A percentile compares a stretch with the other conserved stretches of the same genome.
phyloP scores from a whole-genome alignment of 2,888 invertebrate species.

The Anthrax anthrax region DNA sequence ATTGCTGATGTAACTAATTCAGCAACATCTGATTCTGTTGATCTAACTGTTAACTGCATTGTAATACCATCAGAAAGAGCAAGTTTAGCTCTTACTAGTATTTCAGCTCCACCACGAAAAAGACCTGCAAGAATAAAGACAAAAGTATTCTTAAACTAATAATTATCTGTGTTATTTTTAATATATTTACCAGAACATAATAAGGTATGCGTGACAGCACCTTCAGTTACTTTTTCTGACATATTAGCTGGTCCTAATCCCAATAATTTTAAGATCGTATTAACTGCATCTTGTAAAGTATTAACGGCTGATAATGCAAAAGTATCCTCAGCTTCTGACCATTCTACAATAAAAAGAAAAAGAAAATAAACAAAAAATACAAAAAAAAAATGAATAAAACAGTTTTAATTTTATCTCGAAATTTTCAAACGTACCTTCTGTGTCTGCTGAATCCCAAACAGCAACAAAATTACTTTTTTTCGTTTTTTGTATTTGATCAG shows the following conservation, averaged over 20 bases:
- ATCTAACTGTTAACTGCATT: constrained; percentile 83
- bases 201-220: constrained; percentile 67
- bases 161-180: no score
- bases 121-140: no score
- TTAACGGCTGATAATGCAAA: constrained; percentile 72
- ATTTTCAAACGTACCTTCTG: constrained; percentile 32
- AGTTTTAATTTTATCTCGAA: no score
- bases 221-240: constrained; percentile 68
- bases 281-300: constrained; percentile 69
- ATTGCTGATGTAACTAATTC: constrained; percentile 77
- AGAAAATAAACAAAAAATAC: not conserved
- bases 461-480: constrained; percentile 62
- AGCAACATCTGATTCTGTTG: constrained; percentile 71
- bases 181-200: constrained; percentile 61
- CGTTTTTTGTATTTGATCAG: constrained; percentile 72
- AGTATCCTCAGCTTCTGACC: constrained; percentile 75
- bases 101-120: constrained; percentile 82
- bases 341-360: constrained; percentile 23
- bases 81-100: constrained; percentile 76
- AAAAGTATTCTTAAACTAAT: no score
- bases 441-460: constrained; percentile 68
- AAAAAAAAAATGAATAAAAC: no score
- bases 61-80: constrained; percentile 64
- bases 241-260: constrained; percentile 76
- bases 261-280: constrained; percentile 65